Percentiles rank a stretch among this genome's conserved stretches.
Conservation (phyloP, 92 coral and sea anemone genomes). For the Epizoanthus stellaris region DNA sequence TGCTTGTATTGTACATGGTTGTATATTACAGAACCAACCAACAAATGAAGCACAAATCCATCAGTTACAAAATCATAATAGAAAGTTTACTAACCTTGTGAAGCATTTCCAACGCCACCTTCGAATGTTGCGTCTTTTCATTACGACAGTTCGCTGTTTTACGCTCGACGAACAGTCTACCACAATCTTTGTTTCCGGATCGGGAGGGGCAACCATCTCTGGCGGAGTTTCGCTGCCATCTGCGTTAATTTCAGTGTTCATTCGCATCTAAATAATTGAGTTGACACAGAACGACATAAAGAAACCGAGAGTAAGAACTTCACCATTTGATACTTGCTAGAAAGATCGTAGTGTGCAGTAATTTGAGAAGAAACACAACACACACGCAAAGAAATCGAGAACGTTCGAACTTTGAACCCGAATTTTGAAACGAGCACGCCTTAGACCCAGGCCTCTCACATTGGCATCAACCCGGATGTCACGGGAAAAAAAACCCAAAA, state of each 20-base stretch:
- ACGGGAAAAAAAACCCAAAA: not conserved
- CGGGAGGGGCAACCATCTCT: conserved; percentile 40
- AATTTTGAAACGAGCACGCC: conserved; percentile 1
- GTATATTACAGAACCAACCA: not conserved
- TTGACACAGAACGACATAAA: conserved; percentile 10
- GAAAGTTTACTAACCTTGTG: conserved; percentile 67
- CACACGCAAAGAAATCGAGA: conserved; percentile 20
- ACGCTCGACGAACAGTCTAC: not conserved
- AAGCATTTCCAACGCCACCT: conserved; percentile 87
- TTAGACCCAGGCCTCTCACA: conserved; percentile 25
- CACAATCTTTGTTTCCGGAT: not conserved
- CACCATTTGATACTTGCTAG: too few relatives aligned
- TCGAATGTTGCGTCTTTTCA: conserved; percentile 65
- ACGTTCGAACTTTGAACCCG: conserved; percentile 36
- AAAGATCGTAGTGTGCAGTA: not conserved
- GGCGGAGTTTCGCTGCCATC: conserved; percentile 18
- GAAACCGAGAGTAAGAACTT: not conserved
- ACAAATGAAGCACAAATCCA: not conserved
- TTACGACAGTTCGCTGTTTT: conserved; percentile 53
- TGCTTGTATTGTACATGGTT: too few relatives aligned
- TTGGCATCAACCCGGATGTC: not conserved
- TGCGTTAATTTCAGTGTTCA: conserved; percentile 27
- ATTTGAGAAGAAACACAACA: conserved; percentile 5
- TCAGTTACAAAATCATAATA: not conserved
- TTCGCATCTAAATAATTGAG: conserved; percentile 10